These are phyloP conservation scores for Nowickia ferox DNA, from an alignment of 2,888 invertebrate species.

Conservation along the genomic window DNA sequence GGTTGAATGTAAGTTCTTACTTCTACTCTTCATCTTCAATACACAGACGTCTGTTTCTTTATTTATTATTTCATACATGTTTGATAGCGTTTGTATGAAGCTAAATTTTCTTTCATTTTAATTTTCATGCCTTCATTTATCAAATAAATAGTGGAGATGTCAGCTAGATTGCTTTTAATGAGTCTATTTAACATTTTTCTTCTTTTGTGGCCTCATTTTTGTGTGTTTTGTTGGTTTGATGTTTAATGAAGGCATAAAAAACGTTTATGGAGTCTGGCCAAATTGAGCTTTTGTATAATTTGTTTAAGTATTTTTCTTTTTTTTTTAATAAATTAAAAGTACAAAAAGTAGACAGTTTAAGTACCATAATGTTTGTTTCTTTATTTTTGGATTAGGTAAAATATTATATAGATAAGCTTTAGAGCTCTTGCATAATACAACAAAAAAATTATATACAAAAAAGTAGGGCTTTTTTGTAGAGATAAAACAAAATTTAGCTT, in stretches of 20 bases:
- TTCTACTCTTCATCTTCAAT: no score
- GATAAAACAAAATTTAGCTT: no score
- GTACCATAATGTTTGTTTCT: background rate
- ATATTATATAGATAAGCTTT: background rate
- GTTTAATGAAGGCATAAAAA: background rate
- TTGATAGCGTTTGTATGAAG: background rate
- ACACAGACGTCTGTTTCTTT: constrained; percentile 24
- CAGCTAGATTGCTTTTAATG: constrained; percentile 33
- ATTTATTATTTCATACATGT: constrained; percentile 11
- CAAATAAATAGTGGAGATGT: constrained; percentile 25
- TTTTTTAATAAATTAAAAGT: background rate
- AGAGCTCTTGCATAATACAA: background rate
- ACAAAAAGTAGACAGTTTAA: background rate
- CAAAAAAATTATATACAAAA: no score
- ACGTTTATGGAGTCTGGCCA: constrained; percentile 34
- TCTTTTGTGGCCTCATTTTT: background rate
- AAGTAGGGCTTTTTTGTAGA: no score
- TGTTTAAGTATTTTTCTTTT: background rate
- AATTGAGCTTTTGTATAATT: background rate
- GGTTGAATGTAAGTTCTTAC: background rate
- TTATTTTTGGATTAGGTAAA: background rate
- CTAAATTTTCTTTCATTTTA: constrained; percentile 9
- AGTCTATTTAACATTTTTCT: constrained; percentile 26
- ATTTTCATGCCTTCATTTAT: constrained; percentile 5
- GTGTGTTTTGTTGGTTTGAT: background rate